Conservation (phyloP, 1,140 invertebrate species). For the Drosophila insularis region DNA sequence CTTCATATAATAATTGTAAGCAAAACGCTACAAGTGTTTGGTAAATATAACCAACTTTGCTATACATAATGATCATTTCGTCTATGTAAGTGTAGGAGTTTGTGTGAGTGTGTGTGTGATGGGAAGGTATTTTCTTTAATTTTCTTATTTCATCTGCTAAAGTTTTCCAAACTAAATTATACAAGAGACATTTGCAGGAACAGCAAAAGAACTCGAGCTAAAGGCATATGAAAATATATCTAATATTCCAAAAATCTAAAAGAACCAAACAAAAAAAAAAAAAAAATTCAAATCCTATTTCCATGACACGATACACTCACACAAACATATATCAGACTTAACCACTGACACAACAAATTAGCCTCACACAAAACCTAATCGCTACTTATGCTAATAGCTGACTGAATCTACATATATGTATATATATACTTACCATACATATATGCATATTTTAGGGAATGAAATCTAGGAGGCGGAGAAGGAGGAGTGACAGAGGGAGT, state of each 20-base stretch:
- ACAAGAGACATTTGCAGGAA: too few relatives aligned
- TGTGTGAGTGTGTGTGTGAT: background rate
- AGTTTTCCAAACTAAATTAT: too few relatives aligned
- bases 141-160: too few relatives aligned
- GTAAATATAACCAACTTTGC: background rate
- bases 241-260: background rate
- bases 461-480: background rate
- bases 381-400: slow-evolving; percentile 46
- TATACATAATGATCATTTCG: background rate
- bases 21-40: slow-evolving; percentile 1
- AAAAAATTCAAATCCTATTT: background rate
- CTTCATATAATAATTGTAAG: background rate
- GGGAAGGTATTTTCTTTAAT: background rate
- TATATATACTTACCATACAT: background rate
- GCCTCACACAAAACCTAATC: slow-evolving; percentile 41
- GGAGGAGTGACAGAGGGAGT: background rate
- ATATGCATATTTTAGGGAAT: slow-evolving; percentile 1
- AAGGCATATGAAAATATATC: background rate
- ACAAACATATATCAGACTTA: slow-evolving; percentile 51
- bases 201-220: too few relatives aligned
- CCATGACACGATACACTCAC: slow-evolving; percentile 1
- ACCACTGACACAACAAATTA: slow-evolving; percentile 49
- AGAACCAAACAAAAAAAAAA: background rate
- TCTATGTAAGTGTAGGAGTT: background rate
- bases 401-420: slow-evolving; percentile 1